phyloP scores from a whole-genome alignment of 2,113 vertebrate species.

The Hoplias malabaricus region DNA sequence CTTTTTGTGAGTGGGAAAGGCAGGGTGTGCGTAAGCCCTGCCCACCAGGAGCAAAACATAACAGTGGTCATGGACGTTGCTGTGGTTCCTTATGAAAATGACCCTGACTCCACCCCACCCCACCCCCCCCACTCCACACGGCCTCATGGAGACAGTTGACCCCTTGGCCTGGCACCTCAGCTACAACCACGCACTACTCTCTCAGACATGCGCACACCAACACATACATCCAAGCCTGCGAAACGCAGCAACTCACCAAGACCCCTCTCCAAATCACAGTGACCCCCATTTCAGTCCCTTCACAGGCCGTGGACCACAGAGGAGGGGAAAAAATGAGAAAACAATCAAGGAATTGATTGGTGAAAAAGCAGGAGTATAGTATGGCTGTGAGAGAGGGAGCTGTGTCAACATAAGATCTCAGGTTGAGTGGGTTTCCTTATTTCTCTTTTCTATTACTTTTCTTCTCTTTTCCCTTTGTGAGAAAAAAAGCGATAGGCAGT shows the following conservation, averaged over 20 bases:
- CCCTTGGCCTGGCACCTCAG: constrained; percentile 32
- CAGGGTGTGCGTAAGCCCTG: constrained; percentile 4
- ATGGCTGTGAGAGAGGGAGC: constrained; percentile 30
- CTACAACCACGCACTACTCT: not conserved
- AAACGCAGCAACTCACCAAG: constrained; percentile 24
- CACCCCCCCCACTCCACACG: constrained; percentile 2
- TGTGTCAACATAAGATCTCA: constrained; percentile 52
- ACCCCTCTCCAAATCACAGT: constrained; percentile 29
- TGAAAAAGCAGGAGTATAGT: constrained; percentile 25
- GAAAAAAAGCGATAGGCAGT: constrained; percentile 25
- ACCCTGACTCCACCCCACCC: constrained; percentile 48
- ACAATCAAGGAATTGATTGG: constrained; percentile 29
- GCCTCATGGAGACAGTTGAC: constrained; percentile 49
- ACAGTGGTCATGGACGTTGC: constrained; percentile 39
- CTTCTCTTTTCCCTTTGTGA: constrained; percentile 16
- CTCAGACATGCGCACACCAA: not conserved
- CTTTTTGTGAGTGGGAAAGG: constrained; percentile 43
- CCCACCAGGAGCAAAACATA: constrained; percentile 44
- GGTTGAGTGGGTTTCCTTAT: constrained; percentile 53
- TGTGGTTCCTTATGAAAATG: constrained; percentile 52
- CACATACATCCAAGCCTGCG: constrained; percentile 5
- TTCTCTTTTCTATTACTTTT: constrained; percentile 31
- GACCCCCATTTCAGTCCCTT: constrained; percentile 38
- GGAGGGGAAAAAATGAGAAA: constrained; percentile 16
- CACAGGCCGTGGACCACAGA: constrained; percentile 36